Percentiles rank a stretch among this genome's conserved stretches.
phyloP scores from a whole-genome alignment of 2,113 vertebrate species.

The Oreotrochilus melanogaster region DNA sequence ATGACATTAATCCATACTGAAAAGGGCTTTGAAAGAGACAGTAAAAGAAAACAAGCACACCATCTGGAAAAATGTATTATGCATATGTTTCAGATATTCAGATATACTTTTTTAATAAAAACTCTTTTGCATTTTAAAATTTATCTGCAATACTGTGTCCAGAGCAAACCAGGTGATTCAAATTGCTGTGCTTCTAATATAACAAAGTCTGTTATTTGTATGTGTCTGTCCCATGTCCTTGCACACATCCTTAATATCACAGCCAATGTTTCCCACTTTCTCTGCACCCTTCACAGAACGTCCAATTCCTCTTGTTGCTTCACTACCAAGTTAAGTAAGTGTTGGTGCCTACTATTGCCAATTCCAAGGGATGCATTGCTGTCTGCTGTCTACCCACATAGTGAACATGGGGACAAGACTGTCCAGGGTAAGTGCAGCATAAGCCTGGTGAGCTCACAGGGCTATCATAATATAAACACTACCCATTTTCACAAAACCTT shows the following conservation, averaged over 20 bases:
- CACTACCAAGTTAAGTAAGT: not conserved
- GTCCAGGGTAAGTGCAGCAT: too few species aligned
- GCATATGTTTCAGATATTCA: not conserved
- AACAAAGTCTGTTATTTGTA: not conserved
- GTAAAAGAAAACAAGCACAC: not conserved
- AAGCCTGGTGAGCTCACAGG: rapidly evolving
- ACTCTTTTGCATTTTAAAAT: not conserved
- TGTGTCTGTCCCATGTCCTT: not conserved
- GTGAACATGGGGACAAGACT: rapidly evolving
- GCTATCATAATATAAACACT: not conserved
- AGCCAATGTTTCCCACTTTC: not conserved
- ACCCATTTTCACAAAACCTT: not conserved
- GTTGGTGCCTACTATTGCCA: not conserved
- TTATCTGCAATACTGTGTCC: not conserved
- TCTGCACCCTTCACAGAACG: not conserved
- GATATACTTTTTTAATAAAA: not conserved
- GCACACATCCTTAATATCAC: not conserved
- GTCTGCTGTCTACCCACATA: not conserved
- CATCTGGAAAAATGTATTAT: not conserved
- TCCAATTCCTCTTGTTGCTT: not conserved
- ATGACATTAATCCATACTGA: not conserved
- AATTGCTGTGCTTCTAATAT: not conserved
- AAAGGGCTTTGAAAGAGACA: not conserved
- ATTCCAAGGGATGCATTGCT: not conserved
- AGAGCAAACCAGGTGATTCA: not conserved